Evolutionary conservation across 2,797 vertebrate species (phyloP).

Genomic region (Eulemur rubriventer): DNA sequence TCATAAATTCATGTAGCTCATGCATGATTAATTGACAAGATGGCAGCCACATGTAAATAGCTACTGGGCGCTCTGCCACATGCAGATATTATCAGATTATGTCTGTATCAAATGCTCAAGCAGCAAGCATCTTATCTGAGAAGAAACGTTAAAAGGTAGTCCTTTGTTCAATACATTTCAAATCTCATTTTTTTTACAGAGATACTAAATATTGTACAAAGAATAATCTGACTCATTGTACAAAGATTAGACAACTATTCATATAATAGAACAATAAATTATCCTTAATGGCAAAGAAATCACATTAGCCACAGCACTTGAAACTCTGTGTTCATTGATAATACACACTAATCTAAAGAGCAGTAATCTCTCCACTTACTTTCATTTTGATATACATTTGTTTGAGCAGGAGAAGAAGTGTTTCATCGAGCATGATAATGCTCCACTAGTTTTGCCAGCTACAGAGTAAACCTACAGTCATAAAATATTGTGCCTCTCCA

Average conservation of each 20-base stretch:
- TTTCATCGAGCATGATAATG: constrained; percentile 30
- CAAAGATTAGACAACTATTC: constrained; percentile 67
- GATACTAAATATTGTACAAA: constrained; percentile 63
- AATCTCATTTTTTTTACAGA: constrained; percentile 66
- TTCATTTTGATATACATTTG: constrained; percentile 59
- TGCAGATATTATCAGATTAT: constrained; percentile 45
- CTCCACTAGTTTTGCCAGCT: constrained; percentile 3
- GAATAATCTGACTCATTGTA: constrained; percentile 59
- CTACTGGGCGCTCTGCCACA: constrained; percentile 41
- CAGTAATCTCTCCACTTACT: constrained; percentile 60
- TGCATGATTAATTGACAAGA: constrained; percentile 39
- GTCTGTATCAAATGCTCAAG: constrained; percentile 11
- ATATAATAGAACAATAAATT: constrained; percentile 65
- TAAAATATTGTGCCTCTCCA: neutral
- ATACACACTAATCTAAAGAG: constrained; percentile 64
- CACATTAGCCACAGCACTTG: constrained; percentile 61
- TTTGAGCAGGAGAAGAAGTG: constrained; percentile 21
- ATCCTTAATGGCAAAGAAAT: constrained; percentile 66
- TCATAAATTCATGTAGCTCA: constrained; percentile 7
- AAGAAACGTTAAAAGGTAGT: constrained; percentile 44
- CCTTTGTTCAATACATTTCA: constrained; percentile 38
- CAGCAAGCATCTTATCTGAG: constrained; percentile 45
- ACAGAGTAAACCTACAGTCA: neutral
- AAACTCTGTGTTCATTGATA: constrained; percentile 65
- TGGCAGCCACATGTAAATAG: constrained; percentile 51